Conservation (phyloP, 2,113 vertebrate genomes). For the Philantomba maxwellii region DNA sequence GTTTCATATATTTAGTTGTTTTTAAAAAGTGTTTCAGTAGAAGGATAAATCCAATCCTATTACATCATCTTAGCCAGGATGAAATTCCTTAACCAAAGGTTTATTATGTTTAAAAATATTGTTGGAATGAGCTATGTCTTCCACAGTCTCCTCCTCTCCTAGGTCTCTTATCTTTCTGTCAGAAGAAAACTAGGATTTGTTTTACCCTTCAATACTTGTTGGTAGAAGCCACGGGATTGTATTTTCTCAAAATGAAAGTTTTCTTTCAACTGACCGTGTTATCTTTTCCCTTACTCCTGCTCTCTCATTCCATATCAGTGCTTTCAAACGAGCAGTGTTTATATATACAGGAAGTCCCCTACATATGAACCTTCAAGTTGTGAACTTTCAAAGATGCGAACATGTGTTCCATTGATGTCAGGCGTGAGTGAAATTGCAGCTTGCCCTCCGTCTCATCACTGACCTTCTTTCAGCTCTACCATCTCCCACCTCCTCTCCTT, state of each 20-base stretch:
- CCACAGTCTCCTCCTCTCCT: not conserved
- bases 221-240: not conserved
- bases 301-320: not conserved
- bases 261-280: not conserved
- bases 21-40: not conserved
- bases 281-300: not conserved
- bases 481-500: not conserved
- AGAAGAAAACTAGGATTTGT: not conserved
- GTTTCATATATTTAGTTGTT: not conserved
- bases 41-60: not conserved
- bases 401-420: not conserved
- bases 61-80: not conserved
- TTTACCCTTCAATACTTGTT: not conserved
- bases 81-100: not conserved
- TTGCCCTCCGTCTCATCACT: not conserved
- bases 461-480: not conserved
- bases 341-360: not conserved
- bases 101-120: not conserved
- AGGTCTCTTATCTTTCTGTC: not conserved
- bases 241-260: not conserved
- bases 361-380: not conserved
- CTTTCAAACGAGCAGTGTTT: constrained; percentile 4
- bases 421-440: not conserved
- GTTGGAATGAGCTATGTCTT: not conserved
- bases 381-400: not conserved